Conservation (phyloP, 1,140 invertebrate genomes). For the Idris sp. region DNA sequence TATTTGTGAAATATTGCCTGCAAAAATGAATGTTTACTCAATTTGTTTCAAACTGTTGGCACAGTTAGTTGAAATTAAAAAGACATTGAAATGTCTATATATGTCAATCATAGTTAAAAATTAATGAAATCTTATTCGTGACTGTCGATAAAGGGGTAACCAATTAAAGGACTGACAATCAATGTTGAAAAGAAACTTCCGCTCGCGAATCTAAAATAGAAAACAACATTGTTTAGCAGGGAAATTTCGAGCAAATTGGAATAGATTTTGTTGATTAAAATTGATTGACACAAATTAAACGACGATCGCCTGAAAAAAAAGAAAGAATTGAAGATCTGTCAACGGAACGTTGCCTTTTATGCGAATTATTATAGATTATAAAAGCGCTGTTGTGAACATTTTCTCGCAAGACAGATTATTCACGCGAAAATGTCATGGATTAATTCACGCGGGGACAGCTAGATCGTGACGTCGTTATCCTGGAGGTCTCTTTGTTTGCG, state of each 20-base stretch:
- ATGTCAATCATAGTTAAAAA: not conserved
- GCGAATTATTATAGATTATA: conserved; percentile 42
- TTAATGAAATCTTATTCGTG: not conserved
- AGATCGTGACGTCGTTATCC: conserved; percentile 49
- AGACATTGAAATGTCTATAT: not conserved
- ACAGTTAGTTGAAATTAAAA: too few relatives aligned
- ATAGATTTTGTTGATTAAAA: too few relatives aligned
- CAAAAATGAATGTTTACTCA: too few relatives aligned
- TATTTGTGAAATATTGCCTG: too few relatives aligned
- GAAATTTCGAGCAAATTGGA: too few relatives aligned
- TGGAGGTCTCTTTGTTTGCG: conserved; percentile 38
- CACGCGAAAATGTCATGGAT: conserved; percentile 55
- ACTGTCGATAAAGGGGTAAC: conserved; percentile 6
- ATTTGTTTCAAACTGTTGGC: too few relatives aligned
- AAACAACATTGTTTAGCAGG: too few relatives aligned
- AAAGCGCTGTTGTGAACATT: conserved; percentile 41
- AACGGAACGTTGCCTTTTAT: too few relatives aligned
- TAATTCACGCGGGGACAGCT: conserved; percentile 48
- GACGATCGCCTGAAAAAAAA: too few relatives aligned
- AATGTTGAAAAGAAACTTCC: not conserved
- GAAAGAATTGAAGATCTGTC: too few relatives aligned
- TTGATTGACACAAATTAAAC: too few relatives aligned
- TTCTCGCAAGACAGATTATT: conserved; percentile 51
- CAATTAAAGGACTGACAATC: not conserved
- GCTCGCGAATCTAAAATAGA: not conserved